A percentile compares a stretch with the other conserved stretches of the same genome.
These are phyloP conservation scores for Sciurus vulgaris DNA, from an alignment of 2,797 vertebrate genomes.

Conservation along the genomic window DNA sequence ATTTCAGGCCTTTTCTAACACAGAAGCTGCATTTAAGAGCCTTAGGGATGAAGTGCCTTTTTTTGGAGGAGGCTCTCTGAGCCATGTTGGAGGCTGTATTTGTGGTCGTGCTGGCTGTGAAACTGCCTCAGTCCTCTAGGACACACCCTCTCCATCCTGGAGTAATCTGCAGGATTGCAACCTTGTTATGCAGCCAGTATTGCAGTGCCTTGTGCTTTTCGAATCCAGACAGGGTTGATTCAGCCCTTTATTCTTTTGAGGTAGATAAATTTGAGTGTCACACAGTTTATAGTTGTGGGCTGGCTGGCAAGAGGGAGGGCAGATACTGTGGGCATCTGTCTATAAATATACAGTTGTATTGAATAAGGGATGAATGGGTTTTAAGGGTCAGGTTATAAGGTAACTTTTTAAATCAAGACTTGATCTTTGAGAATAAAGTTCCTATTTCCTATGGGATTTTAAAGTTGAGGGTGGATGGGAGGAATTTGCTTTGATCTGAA, in stretches of 20 bases:
- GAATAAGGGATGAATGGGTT: slow-evolving; percentile 72
- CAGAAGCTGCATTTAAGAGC: slow-evolving; percentile 85
- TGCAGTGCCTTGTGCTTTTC: slow-evolving; percentile 81
- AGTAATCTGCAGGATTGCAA: slow-evolving; percentile 80
- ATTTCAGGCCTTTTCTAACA: slow-evolving; percentile 85
- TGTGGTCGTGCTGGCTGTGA: slow-evolving; percentile 82
- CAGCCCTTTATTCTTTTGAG: slow-evolving; percentile 82
- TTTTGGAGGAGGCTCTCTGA: slow-evolving; percentile 84
- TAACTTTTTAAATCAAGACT: slow-evolving; percentile 64
- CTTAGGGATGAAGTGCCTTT: slow-evolving; percentile 84
- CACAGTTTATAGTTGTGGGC: slow-evolving; percentile 82
- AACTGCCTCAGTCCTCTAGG: slow-evolving; percentile 83
- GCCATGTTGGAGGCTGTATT: slow-evolving; percentile 79
- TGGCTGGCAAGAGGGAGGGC: slow-evolving; percentile 82
- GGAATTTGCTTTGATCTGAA: slow-evolving; percentile 71
- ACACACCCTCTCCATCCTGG: slow-evolving; percentile 83
- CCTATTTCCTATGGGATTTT: slow-evolving; percentile 61
- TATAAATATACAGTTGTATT: slow-evolving; percentile 64
- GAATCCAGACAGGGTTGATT: slow-evolving; percentile 83
- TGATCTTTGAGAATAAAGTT: slow-evolving; percentile 68
- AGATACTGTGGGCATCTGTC: slow-evolving; percentile 75
- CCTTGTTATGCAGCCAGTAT: slow-evolving; percentile 71
- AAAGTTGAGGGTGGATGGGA: slow-evolving; percentile 69
- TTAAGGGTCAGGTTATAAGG: slow-evolving; percentile 59
- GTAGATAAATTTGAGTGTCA: slow-evolving; percentile 85